phyloP scores from a whole-genome alignment of 2,113 vertebrate species.

The Pongo abelii region DNA sequence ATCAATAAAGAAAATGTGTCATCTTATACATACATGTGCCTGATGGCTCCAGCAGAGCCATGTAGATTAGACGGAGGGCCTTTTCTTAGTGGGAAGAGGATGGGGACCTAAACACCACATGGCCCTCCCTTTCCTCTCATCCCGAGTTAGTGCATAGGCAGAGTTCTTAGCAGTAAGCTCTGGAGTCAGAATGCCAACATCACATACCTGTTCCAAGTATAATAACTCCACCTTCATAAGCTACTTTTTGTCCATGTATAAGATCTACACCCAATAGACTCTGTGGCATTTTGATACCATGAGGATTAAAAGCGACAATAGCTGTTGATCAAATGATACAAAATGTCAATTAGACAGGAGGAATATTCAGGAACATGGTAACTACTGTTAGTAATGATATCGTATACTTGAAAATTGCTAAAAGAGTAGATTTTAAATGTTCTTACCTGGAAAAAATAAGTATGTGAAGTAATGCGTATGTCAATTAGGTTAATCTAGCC shows the following conservation, averaged over 20 bases:
- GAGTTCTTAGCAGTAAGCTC: not conserved
- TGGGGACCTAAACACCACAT: rapidly evolving
- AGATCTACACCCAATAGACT: rapidly evolving
- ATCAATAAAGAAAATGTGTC: not conserved
- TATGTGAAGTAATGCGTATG: not conserved
- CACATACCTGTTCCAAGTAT: not conserved
- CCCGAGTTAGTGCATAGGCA: rapidly evolving
- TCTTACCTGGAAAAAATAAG: not conserved
- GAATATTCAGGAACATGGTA: not conserved
- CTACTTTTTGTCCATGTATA: rapidly evolving
- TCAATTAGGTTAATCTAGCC: not conserved
- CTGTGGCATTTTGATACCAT: rapidly evolving
- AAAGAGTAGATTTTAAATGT: not conserved
- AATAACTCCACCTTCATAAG: not conserved
- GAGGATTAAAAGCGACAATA: not conserved
- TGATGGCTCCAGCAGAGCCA: too few species aligned
- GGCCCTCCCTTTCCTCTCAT: rapidly evolving
- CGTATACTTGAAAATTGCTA: not conserved
- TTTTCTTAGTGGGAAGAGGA: not conserved
- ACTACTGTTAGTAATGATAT: too few species aligned
- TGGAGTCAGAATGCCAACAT: rapidly evolving
- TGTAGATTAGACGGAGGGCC: not conserved
- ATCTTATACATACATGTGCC: not conserved
- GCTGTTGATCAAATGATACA: not conserved
- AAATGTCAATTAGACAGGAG: not conserved